Base-by-base conservation (phyloP, 2,797 vertebrate species). In the Atherinosoma microstoma region DNA sequence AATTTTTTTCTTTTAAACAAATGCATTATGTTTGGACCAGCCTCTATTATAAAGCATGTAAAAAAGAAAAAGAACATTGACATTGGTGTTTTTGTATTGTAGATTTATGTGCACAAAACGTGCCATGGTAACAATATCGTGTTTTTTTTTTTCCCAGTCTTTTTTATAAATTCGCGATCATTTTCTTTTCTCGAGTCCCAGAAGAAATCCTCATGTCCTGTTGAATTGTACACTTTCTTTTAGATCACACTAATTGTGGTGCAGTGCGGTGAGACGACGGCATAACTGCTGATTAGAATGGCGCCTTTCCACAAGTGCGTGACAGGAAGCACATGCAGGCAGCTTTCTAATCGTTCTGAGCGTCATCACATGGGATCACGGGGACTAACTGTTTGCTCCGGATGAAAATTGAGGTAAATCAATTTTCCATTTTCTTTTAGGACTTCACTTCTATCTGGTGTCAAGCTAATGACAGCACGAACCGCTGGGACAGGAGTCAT, bases 381-480 rank as follows among this genome's bases (percentile, higher is more conserved):
- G 64, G 74, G 82, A 89, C 86, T 79, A 92, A 92, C 86, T 83
- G 78, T 93, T 93, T 92, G 90, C 89, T 87, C 82, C 27, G 71
- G 87, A 88, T 90, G 83, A 91, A 93, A 92, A 93, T 87, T 89
- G 87, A 91, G 79, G 89, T 91, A 91, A 94, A 95, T 94, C 91
- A 94, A 94, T 94, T 94, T 94, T 93, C 93, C 87, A 92, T 94
- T 93, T 95, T 92, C 93, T 93, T 91, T 87, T 74, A 87, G 88
- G 88, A 89, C 88, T 92, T 93, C 73, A 86, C 88, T 87, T 89
- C 88, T 91, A 89, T 94, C 89, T 87, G 78, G 80, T 91, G 90
- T 93, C 90, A 87, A 73, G 85, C 85, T 94, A 93, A 94, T 94
- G 92, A 91, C 91, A 88, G 78, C 77, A 69, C 49, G 67, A 86